Conservation (phyloP, 1,140 invertebrate species). For the Mesaphorura yosii region DNA sequence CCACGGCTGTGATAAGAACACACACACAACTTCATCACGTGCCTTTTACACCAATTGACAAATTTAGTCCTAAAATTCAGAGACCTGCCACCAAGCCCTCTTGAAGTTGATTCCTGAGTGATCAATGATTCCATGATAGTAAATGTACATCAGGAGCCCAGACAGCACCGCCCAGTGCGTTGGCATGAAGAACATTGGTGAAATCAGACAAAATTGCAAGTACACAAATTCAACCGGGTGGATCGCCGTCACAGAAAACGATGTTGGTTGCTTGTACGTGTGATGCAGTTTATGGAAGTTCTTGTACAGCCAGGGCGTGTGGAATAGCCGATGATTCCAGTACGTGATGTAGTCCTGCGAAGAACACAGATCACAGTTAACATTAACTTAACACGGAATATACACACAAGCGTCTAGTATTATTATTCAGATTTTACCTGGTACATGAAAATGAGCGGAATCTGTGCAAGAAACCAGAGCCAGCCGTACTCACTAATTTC, state of each 20-base stretch:
- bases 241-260: constrained; percentile 60
- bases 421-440: constrained; percentile 36
- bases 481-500: constrained; percentile 49
- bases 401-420: background rate
- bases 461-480: constrained; percentile 52
- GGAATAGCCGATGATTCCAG: constrained; percentile 54
- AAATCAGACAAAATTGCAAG: constrained; percentile 41
- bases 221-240: constrained; percentile 52
- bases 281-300: constrained; percentile 62
- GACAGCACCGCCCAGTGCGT: constrained; percentile 55
- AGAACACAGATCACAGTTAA: background rate
- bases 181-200: constrained; percentile 41
- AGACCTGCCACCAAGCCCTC: constrained; percentile 56
- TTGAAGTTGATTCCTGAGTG: constrained; percentile 65
- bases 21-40: background rate
- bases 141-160: constrained; percentile 48
- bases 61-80: no score
- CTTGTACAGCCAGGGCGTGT: constrained; percentile 55
- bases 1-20: constrained; percentile 48
- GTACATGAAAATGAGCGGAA: constrained; percentile 51
- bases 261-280: constrained; percentile 60
- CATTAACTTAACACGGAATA: background rate
- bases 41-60: background rate
- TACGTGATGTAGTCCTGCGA: constrained; percentile 54
- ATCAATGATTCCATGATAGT: constrained; percentile 61